Evolutionary conservation across 2,113 vertebrate species (phyloP).

Genomic region (Calonectris borealis): DNA sequence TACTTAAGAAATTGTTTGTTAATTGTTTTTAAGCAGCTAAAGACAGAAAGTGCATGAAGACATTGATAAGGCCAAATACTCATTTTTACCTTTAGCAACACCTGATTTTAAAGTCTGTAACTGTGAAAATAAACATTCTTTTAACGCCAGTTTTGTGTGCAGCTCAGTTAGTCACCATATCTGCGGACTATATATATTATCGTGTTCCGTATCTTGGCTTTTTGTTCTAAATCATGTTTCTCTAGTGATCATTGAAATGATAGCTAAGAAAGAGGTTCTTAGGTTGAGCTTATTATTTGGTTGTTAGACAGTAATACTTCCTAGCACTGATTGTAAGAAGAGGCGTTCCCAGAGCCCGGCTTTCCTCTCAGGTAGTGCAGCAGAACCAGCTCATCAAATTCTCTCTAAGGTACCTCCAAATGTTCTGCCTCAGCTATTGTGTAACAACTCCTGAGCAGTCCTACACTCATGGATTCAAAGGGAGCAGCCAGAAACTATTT

Average conservation of each 20-base stretch:
- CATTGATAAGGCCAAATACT: neutral
- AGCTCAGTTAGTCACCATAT: accelerated
- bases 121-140: neutral
- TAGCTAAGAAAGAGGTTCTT: neutral
- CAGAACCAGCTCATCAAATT: neutral
- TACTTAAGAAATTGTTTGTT: neutral
- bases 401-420: neutral
- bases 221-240: neutral
- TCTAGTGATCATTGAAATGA: neutral
- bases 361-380: neutral
- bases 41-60: neutral
- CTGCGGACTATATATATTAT: neutral
- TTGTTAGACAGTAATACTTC: neutral
- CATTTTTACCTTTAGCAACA: neutral
- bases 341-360: accelerated
- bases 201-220: neutral
- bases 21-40: neutral
- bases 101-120: neutral
- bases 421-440: neutral
- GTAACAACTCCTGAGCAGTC: neutral
- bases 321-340: neutral
- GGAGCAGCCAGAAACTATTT: neutral
- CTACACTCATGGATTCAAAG: neutral
- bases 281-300: neutral
- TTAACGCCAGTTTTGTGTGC: neutral